A percentile compares a stretch with the other conserved stretches of the same genome.
Evolutionary conservation across 1,140 invertebrate genomes (phyloP).

Genomic region (Helicoverpa zea): DNA sequence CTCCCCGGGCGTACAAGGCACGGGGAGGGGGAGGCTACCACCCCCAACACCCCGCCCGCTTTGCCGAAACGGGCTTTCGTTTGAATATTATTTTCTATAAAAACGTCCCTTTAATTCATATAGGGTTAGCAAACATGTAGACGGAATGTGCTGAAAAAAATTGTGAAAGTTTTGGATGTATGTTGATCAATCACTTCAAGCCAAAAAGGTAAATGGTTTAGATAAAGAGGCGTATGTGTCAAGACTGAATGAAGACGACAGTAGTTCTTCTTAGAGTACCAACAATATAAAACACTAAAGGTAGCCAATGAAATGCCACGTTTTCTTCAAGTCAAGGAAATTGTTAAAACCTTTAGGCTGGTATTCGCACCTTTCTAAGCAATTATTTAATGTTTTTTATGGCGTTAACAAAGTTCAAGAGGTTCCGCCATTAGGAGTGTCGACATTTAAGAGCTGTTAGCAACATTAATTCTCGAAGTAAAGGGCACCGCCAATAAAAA

Average conservation of each 20-base stretch:
- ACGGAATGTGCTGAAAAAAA: too few relatives aligned
- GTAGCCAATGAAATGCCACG: neutral
- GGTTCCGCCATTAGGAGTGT: conserved; percentile 4
- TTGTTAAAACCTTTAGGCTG: conserved; percentile 3
- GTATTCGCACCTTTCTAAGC: conserved; percentile 3
- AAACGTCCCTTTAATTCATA: conserved; percentile 47
- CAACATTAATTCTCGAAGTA: conserved; percentile 4
- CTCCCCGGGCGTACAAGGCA: conserved; percentile 41
- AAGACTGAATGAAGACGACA: too few relatives aligned
- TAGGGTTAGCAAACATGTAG: conserved; percentile 29
- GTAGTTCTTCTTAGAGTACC: too few relatives aligned
- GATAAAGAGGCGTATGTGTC: too few relatives aligned
- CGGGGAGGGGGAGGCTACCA: conserved; percentile 8
- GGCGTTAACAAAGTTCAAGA: conserved; percentile 17
- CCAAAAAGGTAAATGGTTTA: too few relatives aligned
- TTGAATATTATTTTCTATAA: conserved; percentile 51
- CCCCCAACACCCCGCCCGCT: conserved; percentile 23
- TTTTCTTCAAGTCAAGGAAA: neutral
- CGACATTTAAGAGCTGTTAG: conserved; percentile 31
- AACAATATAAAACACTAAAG: too few relatives aligned
- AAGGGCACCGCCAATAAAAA: conserved; percentile 22
- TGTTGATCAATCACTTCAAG: too few relatives aligned
- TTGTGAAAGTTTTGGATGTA: too few relatives aligned
- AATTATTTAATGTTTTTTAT: conserved; percentile 21
- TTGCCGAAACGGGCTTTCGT: conserved; percentile 39